These are phyloP conservation scores for Melanotaenia trifasciata DNA, from an alignment of 2,797 vertebrate species.

Conservation along the genomic window DNA sequence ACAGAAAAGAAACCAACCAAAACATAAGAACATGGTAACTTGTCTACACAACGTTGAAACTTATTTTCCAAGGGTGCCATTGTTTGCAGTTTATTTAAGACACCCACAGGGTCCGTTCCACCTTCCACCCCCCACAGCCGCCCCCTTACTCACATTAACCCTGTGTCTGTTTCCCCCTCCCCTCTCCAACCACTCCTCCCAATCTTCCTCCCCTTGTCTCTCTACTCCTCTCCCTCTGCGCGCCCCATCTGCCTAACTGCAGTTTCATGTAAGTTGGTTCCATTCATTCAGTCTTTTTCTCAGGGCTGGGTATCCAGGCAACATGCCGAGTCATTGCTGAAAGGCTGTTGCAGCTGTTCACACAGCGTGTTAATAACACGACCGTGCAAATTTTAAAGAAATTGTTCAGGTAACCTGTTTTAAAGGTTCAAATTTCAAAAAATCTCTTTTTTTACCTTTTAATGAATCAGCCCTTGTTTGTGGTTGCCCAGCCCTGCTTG, in stretches of 20 bases:
- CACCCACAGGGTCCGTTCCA: conserved; percentile 42
- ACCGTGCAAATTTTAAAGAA: not conserved
- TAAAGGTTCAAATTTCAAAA: not conserved
- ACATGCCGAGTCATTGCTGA: conserved; percentile 9
- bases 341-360: not conserved
- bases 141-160: conserved; percentile 77
- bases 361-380: not conserved
- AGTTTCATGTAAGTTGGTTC: conserved; percentile 99
- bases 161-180: conserved; percentile 74
- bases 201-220: conserved; percentile 78
- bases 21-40: not conserved
- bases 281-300: conserved; percentile 83
- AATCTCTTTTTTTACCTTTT: too few species aligned
- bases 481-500: conserved; percentile 61
- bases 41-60: not conserved
- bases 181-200: conserved; percentile 58
- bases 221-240: conserved; percentile 85
- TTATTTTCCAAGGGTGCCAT: conserved; percentile 55
- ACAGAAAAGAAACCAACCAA: not conserved
- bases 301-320: conserved; percentile 61
- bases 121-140: conserved; percentile 54
- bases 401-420: not conserved
- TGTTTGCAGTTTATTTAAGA: conserved; percentile 54
- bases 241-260: conserved; percentile 94
- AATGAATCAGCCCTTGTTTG: not conserved